These are phyloP conservation scores for Mirounga angustirostris DNA, from an alignment of 2,113 vertebrate genomes.

Conservation along the genomic window DNA sequence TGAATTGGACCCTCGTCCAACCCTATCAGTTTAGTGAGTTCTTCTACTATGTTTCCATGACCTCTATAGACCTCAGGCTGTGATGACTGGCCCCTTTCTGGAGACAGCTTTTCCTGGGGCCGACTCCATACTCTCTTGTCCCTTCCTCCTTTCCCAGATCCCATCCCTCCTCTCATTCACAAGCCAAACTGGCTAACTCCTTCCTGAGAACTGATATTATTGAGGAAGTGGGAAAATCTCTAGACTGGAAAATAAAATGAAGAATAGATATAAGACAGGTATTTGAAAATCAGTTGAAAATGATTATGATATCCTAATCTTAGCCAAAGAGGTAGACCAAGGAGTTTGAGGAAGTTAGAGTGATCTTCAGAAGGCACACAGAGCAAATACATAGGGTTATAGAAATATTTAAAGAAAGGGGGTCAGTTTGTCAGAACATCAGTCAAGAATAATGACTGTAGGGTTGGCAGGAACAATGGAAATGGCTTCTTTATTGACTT, in stretches of 20 bases:
- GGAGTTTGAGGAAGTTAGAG: neutral
- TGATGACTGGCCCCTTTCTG: neutral
- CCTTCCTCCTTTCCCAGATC: neutral
- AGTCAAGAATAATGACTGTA: neutral
- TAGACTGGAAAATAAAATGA: neutral
- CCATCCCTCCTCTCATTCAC: neutral
- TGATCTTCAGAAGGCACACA: neutral
- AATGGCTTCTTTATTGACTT: constrained; percentile 4
- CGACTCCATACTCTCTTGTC: neutral
- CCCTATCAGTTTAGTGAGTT: neutral
- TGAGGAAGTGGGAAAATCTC: neutral
- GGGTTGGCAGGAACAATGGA: neutral
- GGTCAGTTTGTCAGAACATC: neutral
- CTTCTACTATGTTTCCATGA: neutral
- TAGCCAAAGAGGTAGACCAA: neutral
- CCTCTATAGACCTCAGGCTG: neutral
- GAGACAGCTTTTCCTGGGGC: neutral
- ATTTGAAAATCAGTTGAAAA: neutral
- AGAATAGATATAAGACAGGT: neutral
- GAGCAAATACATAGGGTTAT: neutral
- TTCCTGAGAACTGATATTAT: neutral
- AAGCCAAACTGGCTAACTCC: neutral
- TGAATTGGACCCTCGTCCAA: neutral
- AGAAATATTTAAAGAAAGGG: constrained; percentile 44
- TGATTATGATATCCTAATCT: neutral